phyloP scores from a whole-genome alignment of 2,888 invertebrate species.

The Acanthosoma haemorrhoidale region DNA sequence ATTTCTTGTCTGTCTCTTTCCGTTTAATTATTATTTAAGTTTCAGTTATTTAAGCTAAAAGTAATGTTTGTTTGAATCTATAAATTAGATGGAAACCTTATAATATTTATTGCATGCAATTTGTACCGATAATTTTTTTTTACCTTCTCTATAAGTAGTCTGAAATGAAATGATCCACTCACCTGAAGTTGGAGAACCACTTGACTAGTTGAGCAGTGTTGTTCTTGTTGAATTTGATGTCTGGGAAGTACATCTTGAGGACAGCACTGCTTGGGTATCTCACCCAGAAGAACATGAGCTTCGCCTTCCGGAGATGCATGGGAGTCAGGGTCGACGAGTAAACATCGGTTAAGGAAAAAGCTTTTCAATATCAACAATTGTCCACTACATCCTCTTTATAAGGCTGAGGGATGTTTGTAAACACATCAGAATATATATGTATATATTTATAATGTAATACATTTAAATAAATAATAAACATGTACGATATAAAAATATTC shows the following conservation, averaged over 20 bases:
- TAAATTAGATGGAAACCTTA: no score
- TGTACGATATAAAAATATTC: not conserved
- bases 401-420: no score
- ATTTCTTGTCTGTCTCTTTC: no score
- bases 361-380: not conserved
- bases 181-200: conserved; percentile 99
- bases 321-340: conserved; percentile 95
- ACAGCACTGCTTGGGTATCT: conserved; percentile 98
- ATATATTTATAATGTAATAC: not conserved
- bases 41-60: no score
- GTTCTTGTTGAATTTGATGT: conserved; percentile 99
- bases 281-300: conserved; percentile 99
- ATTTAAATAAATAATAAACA: not conserved
- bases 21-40: no score
- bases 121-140: no score
- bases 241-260: conserved; percentile 99
- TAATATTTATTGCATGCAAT: no score
- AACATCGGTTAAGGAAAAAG: conserved; percentile 66
- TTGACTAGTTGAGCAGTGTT: conserved; percentile 99
- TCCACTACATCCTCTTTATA: no score
- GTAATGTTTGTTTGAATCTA: no score
- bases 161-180: no score
- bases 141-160: no score
- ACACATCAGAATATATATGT: no score
- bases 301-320: conserved; percentile 99